These are phyloP conservation scores for Mionectes olivaceus DNA, from an alignment of 2,797 vertebrate species.

Conservation along the genomic window DNA sequence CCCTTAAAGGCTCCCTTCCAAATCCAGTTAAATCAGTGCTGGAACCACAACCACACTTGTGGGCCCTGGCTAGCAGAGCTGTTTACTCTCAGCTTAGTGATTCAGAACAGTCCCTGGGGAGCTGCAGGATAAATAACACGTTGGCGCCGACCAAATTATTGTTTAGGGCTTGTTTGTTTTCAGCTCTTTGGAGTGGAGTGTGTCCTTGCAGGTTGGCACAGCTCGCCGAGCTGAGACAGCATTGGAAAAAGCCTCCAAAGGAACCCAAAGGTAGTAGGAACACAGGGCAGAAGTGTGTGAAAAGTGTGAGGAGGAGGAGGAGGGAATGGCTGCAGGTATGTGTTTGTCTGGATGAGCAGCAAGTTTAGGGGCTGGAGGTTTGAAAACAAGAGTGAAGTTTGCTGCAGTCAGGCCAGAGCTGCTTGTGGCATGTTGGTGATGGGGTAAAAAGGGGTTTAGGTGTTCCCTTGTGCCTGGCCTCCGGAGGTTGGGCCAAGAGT, in stretches of 20 bases:
- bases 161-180: not conserved
- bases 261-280: not conserved
- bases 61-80: not conserved
- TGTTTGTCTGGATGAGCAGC: not conserved
- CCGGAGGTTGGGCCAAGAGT: not conserved
- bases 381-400: not conserved
- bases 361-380: not conserved
- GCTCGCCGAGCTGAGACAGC: rapidly evolving
- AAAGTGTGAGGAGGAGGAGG: not conserved
- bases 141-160: not conserved
- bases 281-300: rapidly evolving
- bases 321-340: too few relatives aligned
- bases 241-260: not conserved
- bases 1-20: not conserved
- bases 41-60: not conserved
- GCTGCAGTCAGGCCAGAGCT: rapidly evolving
- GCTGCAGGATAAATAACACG: constrained; percentile 27
- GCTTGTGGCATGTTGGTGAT: rapidly evolving
- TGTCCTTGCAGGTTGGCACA: not conserved
- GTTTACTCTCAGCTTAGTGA: not conserved
- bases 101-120: not conserved
- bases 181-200: not conserved
- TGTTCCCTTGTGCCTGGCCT: rapidly evolving
- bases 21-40: not conserved
- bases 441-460: not conserved